Evolutionary conservation across 2,113 vertebrate species (phyloP).

Genomic region (Prolemur simus): DNA sequence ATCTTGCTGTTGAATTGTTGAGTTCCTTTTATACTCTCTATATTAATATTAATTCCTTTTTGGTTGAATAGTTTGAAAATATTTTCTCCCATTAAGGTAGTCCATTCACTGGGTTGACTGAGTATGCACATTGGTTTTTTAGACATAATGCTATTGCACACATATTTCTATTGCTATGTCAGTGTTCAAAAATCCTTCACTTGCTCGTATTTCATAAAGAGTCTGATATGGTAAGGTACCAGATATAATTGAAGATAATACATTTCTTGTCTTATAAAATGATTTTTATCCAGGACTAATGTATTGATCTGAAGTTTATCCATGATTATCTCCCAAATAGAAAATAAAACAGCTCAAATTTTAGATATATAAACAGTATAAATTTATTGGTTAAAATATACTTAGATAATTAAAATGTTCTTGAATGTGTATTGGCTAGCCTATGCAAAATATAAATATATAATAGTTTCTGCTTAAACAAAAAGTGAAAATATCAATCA

Average conservation of each 20-base stretch:
- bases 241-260: background rate
- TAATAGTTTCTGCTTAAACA: background rate
- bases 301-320: background rate
- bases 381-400: background rate
- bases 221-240: background rate
- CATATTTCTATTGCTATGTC: background rate
- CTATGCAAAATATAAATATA: background rate
- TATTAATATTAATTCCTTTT: background rate
- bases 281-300: background rate
- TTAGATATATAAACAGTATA: background rate
- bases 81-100: background rate
- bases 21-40: background rate
- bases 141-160: background rate
- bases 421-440: background rate
- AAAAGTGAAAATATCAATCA: background rate
- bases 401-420: background rate
- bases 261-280: background rate
- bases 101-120: background rate
- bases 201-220: background rate
- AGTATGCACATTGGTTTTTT: background rate
- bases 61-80: background rate
- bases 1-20: background rate
- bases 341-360: background rate
- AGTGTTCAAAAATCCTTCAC: background rate
- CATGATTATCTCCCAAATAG: background rate